Conservation (phyloP, 2,797 vertebrate genomes). For the Xenops minutus region DNA sequence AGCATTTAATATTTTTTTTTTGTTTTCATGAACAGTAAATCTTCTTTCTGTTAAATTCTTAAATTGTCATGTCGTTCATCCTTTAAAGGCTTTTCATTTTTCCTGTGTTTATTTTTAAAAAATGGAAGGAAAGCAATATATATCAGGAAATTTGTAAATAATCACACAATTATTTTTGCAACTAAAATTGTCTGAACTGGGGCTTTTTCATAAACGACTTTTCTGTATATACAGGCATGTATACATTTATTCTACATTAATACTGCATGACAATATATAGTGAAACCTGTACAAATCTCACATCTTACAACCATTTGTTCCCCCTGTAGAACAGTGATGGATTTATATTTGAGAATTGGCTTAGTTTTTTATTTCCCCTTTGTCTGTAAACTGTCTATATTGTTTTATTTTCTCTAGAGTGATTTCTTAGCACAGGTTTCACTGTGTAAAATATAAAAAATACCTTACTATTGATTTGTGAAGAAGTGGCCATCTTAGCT, state of each 20-base stretch:
- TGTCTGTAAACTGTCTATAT: background rate
- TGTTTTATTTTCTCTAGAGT: background rate
- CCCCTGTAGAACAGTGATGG: background rate
- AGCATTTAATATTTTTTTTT: background rate
- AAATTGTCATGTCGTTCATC: background rate
- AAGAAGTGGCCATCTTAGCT: background rate
- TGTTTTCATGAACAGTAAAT: background rate
- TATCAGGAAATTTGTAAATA: background rate
- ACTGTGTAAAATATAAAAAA: background rate
- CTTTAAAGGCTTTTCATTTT: background rate
- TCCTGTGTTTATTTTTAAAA: background rate
- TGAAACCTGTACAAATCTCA: conserved; percentile 10
- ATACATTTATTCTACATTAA: conserved; percentile 24
- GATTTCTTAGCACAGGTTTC: conserved; percentile 1
- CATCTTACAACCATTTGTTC: background rate
- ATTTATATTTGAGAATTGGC: background rate
- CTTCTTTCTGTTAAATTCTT: background rate
- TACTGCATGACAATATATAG: background rate
- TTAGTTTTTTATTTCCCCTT: background rate
- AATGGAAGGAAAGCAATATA: background rate
- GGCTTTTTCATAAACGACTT: background rate
- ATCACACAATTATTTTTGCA: background rate
- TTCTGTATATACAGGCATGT: conserved; percentile 61
- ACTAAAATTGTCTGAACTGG: background rate
- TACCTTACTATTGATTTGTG: background rate